Evolutionary conservation across 1,140 invertebrate species (phyloP).

Genomic region (Drosophila mayri): DNA sequence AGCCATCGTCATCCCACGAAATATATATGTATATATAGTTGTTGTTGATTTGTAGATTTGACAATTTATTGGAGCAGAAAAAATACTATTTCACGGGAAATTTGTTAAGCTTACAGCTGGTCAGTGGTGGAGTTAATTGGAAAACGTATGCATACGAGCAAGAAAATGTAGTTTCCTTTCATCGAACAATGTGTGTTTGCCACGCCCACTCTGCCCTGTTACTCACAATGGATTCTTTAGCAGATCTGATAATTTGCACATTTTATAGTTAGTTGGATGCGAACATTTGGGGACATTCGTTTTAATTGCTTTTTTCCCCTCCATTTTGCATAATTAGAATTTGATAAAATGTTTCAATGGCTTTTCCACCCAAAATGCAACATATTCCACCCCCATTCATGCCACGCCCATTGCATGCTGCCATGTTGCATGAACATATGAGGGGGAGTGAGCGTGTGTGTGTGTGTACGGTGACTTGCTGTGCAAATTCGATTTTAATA

Average conservation of each 20-base stretch:
- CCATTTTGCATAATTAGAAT: slow-evolving; percentile 70
- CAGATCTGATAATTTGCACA: slow-evolving; percentile 67
- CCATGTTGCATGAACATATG: slow-evolving; percentile 7
- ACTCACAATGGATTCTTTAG: not conserved
- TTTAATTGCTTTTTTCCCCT: slow-evolving; percentile 76
- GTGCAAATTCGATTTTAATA: slow-evolving; percentile 80
- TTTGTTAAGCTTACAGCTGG: slow-evolving; percentile 49
- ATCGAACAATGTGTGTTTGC: slow-evolving; percentile 17
- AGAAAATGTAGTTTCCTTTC: slow-evolving; percentile 23
- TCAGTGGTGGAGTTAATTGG: slow-evolving; percentile 63
- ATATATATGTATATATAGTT: slow-evolving; percentile 57
- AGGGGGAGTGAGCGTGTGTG: not conserved
- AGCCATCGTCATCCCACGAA: not conserved
- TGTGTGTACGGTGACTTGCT: slow-evolving; percentile 26
- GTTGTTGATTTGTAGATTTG: slow-evolving; percentile 70
- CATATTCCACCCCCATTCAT: slow-evolving; percentile 1
- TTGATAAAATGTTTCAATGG: slow-evolving; percentile 60
- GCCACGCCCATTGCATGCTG: slow-evolving; percentile 54
- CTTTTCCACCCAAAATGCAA: slow-evolving; percentile 28
- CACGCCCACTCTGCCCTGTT: not conserved
- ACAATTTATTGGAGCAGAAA: slow-evolving; percentile 70
- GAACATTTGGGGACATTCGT: slow-evolving; percentile 46
- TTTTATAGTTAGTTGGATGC: slow-evolving; percentile 47
- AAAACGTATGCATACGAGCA: slow-evolving; percentile 50
- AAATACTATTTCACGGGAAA: slow-evolving; percentile 66